Conservation (phyloP, 2,113 vertebrate genomes). For the Prionailurus viverrinus region DNA sequence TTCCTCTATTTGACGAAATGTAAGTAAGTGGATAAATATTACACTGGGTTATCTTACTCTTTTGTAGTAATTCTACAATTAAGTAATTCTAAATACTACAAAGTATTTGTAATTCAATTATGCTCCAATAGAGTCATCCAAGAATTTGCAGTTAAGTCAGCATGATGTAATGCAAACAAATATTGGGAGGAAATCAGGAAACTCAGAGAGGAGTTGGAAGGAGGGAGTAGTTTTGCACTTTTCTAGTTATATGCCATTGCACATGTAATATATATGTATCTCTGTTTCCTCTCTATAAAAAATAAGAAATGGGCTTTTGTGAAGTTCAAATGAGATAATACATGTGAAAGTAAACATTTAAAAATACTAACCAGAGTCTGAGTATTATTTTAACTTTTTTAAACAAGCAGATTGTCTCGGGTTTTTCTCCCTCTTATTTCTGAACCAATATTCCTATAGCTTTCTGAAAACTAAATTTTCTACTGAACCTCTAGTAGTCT, state of each 20-base stretch:
- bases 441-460: conserved; percentile 17
- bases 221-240: not conserved
- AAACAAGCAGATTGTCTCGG: not conserved
- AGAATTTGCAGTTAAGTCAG: not conserved
- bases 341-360: conserved; percentile 39
- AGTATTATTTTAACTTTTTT: not conserved
- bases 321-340: conserved; percentile 27
- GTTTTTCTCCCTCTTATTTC: not conserved
- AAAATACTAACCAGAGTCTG: conserved; percentile 32
- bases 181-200: not conserved
- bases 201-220: not conserved
- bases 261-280: not conserved
- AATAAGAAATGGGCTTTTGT: conserved; percentile 13
- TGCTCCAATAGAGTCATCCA: not conserved
- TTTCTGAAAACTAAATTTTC: conserved; percentile 60
- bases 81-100: not conserved
- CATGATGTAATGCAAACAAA: not conserved
- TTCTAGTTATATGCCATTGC: not conserved
- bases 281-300: conserved; percentile 55
- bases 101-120: conserved; percentile 4
- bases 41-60: not conserved
- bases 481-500: not conserved
- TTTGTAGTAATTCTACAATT: not conserved
- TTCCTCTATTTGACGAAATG: not conserved
- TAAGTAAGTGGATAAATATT: not conserved